phyloP scores from a whole-genome alignment of 1,140 invertebrate species.

The Eurosta solidaginis region DNA sequence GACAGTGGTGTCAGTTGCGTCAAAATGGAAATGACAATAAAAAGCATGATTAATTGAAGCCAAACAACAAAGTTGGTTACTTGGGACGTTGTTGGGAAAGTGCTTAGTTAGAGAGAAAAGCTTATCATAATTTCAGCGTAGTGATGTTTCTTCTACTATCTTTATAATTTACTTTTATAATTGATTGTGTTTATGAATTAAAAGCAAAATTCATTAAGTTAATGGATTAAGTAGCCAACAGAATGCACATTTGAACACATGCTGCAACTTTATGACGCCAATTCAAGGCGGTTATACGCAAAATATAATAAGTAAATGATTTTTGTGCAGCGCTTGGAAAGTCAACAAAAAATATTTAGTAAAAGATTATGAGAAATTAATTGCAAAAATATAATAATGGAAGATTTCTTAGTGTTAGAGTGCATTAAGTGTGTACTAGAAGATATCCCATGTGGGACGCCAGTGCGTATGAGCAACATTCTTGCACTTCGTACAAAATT shows the following conservation, averaged over 20 bases:
- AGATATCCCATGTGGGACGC: too few relatives aligned
- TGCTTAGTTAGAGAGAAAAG: not conserved
- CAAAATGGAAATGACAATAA: not conserved
- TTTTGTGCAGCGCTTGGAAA: too few relatives aligned
- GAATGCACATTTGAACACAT: not conserved
- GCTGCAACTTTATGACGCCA: slow-evolving; percentile 2
- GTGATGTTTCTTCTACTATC: not conserved
- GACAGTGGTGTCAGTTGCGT: too few relatives aligned
- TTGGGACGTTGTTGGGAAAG: not conserved
- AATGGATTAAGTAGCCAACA: slow-evolving; percentile 1
- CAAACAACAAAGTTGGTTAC: not conserved
- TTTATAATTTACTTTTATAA: not conserved
- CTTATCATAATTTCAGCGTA: not conserved
- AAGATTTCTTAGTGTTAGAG: too few relatives aligned
- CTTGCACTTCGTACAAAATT: too few relatives aligned
- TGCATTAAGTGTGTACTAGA: too few relatives aligned
- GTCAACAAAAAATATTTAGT: too few relatives aligned
- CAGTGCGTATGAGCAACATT: too few relatives aligned
- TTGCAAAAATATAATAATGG: too few relatives aligned
- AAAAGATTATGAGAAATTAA: too few relatives aligned
- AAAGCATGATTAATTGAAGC: slow-evolving; percentile 14
- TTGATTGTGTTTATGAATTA: too few relatives aligned
- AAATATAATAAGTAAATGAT: too few relatives aligned
- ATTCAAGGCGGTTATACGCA: not conserved
- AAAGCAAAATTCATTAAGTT: not conserved